Percentiles rank a stretch among this genome's conserved stretches.
Conservation (phyloP, 64 coral and sea anemone genomes). For the Hydrozoanthus tunicans region DNA sequence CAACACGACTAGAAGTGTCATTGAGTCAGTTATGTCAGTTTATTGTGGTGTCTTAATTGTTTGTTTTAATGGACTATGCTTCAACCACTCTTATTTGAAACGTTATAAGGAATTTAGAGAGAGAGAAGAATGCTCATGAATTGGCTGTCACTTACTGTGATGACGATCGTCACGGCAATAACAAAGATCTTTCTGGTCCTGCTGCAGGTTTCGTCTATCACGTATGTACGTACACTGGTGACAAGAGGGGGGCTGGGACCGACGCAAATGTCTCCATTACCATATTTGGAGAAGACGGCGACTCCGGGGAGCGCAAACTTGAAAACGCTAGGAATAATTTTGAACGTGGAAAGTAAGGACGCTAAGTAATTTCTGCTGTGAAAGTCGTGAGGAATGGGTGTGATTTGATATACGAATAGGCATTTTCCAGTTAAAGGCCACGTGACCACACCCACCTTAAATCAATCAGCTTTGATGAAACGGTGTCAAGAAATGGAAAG, state of each 20-base stretch:
- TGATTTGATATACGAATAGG: not conserved
- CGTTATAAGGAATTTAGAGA: too few species aligned
- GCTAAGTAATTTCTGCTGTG: not conserved
- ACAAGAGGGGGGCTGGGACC: constrained; percentile 89
- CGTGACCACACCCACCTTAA: too few species aligned
- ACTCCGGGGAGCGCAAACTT: constrained; percentile 91
- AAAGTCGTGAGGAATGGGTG: not conserved
- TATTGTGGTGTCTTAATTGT: too few species aligned
- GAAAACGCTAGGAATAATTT: constrained; percentile 99
- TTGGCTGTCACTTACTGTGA: not conserved
- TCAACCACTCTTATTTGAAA: too few species aligned
- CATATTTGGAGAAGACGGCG: constrained; percentile 94
- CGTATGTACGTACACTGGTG: constrained; percentile 92
- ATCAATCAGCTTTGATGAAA: too few species aligned
- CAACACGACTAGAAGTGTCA: too few species aligned
- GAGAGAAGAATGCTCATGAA: not conserved
- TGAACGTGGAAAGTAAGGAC: constrained; percentile 93
- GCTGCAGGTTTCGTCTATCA: constrained; percentile 78
- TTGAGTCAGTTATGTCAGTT: too few species aligned
- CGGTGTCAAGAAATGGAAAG: too few species aligned
- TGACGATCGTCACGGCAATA: not conserved
- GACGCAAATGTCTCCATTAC: constrained; percentile 95
- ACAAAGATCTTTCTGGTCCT: not conserved
- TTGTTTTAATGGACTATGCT: too few species aligned
- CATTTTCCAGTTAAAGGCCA: not conserved